Evolutionary conservation across 2,113 vertebrate species (phyloP).

Genomic region (Epinephelus moara): DNA sequence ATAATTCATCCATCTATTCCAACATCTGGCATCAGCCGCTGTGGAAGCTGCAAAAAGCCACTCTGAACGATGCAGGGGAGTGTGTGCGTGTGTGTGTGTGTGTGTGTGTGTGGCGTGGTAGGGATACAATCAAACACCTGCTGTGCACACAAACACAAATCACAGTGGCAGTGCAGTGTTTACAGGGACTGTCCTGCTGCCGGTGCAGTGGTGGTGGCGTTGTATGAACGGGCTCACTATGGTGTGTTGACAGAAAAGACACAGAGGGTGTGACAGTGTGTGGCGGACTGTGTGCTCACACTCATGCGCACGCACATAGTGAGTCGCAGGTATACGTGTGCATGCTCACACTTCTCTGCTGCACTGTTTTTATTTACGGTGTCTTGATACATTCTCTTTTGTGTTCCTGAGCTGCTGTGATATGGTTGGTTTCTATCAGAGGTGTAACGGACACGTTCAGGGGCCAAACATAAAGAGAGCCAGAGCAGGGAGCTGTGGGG

Average conservation of each 20-base stretch:
- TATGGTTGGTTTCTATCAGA: not conserved
- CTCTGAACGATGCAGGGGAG: not conserved
- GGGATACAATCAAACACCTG: conserved; percentile 68
- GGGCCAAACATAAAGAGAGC: not conserved
- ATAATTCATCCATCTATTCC: conserved; percentile 51
- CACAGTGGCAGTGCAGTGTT: conserved; percentile 50
- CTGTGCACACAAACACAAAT: conserved; percentile 61
- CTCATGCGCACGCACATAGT: conserved; percentile 1
- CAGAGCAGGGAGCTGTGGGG: not conserved
- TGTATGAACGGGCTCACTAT: conserved; percentile 32
- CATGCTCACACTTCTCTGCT: not conserved
- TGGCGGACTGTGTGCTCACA: not conserved
- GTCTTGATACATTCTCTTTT: not conserved
- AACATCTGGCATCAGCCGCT: conserved; percentile 45
- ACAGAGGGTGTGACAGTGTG: conserved; percentile 22
- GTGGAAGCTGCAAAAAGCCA: conserved; percentile 28
- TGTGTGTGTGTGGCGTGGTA: not conserved
- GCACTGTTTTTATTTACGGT: conserved; percentile 16
- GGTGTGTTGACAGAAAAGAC: conserved; percentile 39
- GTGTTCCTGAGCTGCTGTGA: conserved; percentile 27
- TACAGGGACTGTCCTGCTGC: conserved; percentile 43
- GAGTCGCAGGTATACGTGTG: not conserved
- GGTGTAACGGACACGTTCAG: not conserved
- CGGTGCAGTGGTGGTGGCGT: conserved; percentile 1
- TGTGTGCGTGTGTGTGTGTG: not conserved